These are phyloP conservation scores for Delichon dasypus DNA, from an alignment of 2,797 vertebrate species.

Conservation along the genomic window DNA sequence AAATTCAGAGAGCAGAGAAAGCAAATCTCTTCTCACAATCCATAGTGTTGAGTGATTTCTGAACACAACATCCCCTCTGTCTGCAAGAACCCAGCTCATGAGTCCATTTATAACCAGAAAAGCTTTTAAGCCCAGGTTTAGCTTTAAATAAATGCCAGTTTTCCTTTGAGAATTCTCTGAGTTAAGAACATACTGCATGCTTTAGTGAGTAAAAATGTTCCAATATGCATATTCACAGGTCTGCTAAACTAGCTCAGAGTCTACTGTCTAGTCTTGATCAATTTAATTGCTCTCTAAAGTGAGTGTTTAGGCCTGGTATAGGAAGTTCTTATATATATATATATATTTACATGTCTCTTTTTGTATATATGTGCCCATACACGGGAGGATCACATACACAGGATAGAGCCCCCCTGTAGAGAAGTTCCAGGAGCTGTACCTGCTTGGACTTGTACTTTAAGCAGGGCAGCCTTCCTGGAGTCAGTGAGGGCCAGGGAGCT, in stretches of 20 bases:
- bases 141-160: slow-evolving; percentile 41
- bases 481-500: neutral
- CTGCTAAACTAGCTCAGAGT: neutral
- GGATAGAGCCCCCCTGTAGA: neutral
- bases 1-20: neutral
- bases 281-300: neutral
- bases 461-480: neutral
- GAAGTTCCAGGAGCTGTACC: neutral
- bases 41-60: neutral
- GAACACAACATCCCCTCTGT: neutral
- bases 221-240: neutral
- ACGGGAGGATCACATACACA: neutral
- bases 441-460: neutral
- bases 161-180: neutral
- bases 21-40: neutral
- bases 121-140: slow-evolving; percentile 48
- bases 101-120: slow-evolving; percentile 31
- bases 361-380: neutral
- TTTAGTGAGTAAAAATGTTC: neutral
- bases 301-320: neutral
- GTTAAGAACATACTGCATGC: neutral
- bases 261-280: neutral
- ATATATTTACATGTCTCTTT: neutral
- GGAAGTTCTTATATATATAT: neutral
- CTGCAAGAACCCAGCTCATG: neutral